Percentiles rank a stretch among this genome's conserved stretches.
Conservation (phyloP, 37 sponge, comb jelly and placozoan genomes). For the Spongilla lacustris region DNA sequence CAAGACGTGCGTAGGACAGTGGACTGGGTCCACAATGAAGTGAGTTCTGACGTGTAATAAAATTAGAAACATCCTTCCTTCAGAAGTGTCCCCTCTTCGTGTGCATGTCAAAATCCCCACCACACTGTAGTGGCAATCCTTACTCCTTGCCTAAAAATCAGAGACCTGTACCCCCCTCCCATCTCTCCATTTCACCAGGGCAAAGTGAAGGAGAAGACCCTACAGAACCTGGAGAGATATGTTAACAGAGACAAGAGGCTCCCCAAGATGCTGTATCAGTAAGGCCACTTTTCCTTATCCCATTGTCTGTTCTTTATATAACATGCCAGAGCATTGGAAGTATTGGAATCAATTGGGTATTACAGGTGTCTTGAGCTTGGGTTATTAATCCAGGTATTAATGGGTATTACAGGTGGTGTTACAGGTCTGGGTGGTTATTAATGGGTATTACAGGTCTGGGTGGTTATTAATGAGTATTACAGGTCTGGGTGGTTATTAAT, state of each 20-base stretch:
- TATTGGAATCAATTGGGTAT: too few species aligned
- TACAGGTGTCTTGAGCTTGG: too few species aligned
- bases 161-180: too few species aligned
- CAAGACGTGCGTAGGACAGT: conserved; percentile 79
- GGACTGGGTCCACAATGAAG: conserved; percentile 81
- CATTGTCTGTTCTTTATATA: neutral
- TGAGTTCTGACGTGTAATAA: too few species aligned
- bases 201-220: conserved; percentile 48
- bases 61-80: too few species aligned
- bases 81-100: too few species aligned
- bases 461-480: too few species aligned
- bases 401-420: too few species aligned
- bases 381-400: too few species aligned
- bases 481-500: too few species aligned
- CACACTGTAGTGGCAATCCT: neutral
- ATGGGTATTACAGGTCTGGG: too few species aligned
- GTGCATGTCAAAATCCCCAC: neutral
- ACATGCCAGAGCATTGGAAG: neutral
- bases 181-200: conserved; percentile 55
- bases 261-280: conserved; percentile 64
- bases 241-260: conserved; percentile 61
- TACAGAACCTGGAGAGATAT: conserved; percentile 75
- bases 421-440: too few species aligned
- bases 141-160: neutral
- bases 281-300: neutral